These are phyloP conservation scores for Pyxicephalus adspersus DNA, from an alignment of 2,113 vertebrate species.

Conservation along the genomic window DNA sequence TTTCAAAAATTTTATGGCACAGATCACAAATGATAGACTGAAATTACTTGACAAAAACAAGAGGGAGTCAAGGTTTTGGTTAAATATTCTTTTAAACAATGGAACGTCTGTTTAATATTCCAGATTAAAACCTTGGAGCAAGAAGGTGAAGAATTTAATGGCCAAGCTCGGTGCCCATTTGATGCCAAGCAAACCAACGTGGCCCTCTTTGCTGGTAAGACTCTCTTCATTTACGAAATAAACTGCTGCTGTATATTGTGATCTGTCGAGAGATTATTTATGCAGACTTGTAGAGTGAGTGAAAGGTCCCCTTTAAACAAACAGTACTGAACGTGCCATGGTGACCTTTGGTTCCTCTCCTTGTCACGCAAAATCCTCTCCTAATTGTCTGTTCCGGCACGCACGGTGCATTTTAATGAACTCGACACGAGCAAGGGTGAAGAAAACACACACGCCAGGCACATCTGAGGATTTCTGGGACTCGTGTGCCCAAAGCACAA, in stretches of 20 bases:
- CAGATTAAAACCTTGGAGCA: constrained; percentile 82
- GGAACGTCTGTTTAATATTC: no score
- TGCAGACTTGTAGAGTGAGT: neutral
- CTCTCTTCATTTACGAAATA: neutral
- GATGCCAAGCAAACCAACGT: constrained; percentile 89
- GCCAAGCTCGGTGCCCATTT: constrained; percentile 90
- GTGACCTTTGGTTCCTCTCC: no score
- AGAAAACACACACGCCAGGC: neutral
- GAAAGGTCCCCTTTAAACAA: no score
- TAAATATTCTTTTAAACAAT: no score
- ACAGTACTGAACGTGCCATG: no score
- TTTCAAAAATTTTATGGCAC: no score
- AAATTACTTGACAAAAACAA: no score
- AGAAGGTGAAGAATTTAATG: constrained; percentile 87
- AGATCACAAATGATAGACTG: no score
- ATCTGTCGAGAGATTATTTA: no score
- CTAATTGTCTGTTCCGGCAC: neutral
- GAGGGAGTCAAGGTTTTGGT: no score
- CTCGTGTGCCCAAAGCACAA: neutral
- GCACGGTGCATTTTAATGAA: neutral
- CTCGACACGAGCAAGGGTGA: neutral
- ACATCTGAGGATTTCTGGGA: neutral
- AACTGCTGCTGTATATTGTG: no score
- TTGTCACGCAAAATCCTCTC: neutral
- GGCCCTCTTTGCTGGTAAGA: constrained; percentile 85